phyloP scores from a whole-genome alignment of 2,113 vertebrate genomes.

The Phocoena phocoena region DNA sequence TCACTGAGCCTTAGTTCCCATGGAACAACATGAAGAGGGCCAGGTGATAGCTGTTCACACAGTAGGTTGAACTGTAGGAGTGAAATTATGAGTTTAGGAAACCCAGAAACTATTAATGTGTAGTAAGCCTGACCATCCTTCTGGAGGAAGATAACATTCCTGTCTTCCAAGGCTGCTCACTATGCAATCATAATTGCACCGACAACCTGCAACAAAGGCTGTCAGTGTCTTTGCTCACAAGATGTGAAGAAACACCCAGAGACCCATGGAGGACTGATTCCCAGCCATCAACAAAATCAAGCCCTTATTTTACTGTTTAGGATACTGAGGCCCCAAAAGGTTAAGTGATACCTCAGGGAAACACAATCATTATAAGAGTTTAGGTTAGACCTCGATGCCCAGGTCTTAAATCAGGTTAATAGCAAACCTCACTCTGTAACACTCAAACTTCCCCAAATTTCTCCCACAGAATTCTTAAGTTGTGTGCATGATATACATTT shows the following conservation, averaged over 20 bases:
- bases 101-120: background rate
- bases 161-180: background rate
- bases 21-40: background rate
- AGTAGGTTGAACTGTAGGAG: background rate
- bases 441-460: background rate
- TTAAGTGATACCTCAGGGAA: background rate
- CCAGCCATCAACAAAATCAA: background rate
- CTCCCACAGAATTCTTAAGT: background rate
- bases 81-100: background rate
- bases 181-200: background rate
- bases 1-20: background rate
- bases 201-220: background rate
- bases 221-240: background rate
- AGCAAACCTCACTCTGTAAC: background rate
- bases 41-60: background rate
- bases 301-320: background rate
- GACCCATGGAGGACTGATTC: background rate
- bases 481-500: background rate
- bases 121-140: background rate
- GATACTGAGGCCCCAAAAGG: background rate
- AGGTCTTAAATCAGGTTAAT: background rate
- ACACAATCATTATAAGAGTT: background rate
- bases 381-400: background rate
- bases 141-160: background rate
- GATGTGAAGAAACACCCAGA: background rate